A percentile compares a stretch with the other conserved stretches of the same genome.
Conservation (phyloP, 2,113 vertebrate genomes). For the Sigmodon hispidus region DNA sequence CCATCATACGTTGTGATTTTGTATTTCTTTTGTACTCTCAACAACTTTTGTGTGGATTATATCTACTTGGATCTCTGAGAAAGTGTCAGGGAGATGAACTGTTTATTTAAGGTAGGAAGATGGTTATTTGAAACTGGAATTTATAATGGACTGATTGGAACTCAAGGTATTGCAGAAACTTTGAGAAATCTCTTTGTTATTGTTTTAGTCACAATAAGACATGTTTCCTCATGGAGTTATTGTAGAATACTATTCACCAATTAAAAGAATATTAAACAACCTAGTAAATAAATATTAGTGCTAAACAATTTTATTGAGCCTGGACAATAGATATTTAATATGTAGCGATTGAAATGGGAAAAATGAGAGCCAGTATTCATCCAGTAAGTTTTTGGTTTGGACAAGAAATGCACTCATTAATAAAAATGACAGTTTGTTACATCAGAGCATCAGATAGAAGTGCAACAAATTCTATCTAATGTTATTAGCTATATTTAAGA, state of each 20-base stretch:
- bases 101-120: slow-evolving; percentile 31
- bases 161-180: not conserved
- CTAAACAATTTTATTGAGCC: not conserved
- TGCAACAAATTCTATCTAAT: not conserved
- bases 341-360: not conserved
- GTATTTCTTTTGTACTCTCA: not conserved
- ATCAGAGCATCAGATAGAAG: not conserved
- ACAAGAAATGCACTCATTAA: not conserved
- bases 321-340: not conserved
- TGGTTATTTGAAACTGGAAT: not conserved
- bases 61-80: not conserved
- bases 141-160: slow-evolving; percentile 24
- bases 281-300: slow-evolving; percentile 44
- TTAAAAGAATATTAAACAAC: slow-evolving; percentile 52
- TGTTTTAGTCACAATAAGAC: not conserved
- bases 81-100: slow-evolving; percentile 8
- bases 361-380: not conserved
- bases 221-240: slow-evolving; percentile 10
- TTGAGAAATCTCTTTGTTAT: slow-evolving; percentile 34
- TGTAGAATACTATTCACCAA: not conserved
- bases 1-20: not conserved
- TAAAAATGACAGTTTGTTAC: not conserved
- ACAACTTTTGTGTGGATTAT: not conserved
- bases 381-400: not conserved
- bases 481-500: not conserved